phyloP scores from a whole-genome alignment of 2,888 invertebrate species.

The Ophion ventricosus region DNA sequence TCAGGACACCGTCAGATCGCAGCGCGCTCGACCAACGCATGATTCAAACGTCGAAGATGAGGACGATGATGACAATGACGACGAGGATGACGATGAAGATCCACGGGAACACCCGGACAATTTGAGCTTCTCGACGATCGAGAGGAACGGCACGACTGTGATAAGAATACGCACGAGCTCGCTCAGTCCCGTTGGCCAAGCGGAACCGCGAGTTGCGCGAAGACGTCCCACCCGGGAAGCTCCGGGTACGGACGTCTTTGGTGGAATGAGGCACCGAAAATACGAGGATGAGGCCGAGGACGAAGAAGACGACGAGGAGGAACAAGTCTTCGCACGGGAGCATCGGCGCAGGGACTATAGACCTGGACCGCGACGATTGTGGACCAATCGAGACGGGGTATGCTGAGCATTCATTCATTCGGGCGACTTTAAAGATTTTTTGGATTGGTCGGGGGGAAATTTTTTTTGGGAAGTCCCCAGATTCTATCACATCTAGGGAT shows the following conservation, averaged over 20 bases:
- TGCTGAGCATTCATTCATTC: constrained; percentile 31
- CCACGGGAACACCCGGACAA: constrained; percentile 43
- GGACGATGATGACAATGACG: constrained; percentile 30
- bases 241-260: constrained; percentile 38
- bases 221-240: constrained; percentile 69
- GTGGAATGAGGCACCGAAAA: constrained; percentile 60
- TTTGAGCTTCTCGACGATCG: constrained; percentile 70
- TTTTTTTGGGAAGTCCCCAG: constrained; percentile 3
- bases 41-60: not conserved
- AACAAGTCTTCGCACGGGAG: constrained; percentile 42
- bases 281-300: constrained; percentile 72
- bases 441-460: not conserved
- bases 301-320: constrained; percentile 60
- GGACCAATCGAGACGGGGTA: constrained; percentile 81
- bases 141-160: constrained; percentile 76
- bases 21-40: not conserved
- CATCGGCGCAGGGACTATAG: constrained; percentile 61
- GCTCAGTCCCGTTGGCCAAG: constrained; percentile 63
- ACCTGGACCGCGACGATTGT: constrained; percentile 68
- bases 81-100: constrained; percentile 35
- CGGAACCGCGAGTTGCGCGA: constrained; percentile 67
- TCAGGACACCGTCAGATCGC: constrained; percentile 2
- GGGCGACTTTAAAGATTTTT: not conserved
- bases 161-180: constrained; percentile 74
- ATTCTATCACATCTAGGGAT: not conserved